Evolutionary conservation across 2,113 vertebrate species (phyloP).

Genomic region (Ptychochromis oligacanthus): DNA sequence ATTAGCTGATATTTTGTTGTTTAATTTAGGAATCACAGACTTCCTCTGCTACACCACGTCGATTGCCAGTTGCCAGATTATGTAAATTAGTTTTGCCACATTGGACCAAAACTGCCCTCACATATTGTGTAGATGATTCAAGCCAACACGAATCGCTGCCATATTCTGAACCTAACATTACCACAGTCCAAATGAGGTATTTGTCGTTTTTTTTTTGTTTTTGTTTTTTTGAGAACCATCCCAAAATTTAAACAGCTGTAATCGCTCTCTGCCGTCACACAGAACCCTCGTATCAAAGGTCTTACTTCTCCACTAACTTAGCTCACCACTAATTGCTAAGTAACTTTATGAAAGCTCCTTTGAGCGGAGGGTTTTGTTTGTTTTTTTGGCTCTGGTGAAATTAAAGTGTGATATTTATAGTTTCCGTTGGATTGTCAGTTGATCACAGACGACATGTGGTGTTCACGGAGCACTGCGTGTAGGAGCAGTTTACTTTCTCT

Average conservation of each 20-base stretch:
- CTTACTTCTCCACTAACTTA: not conserved
- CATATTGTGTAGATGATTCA: not conserved
- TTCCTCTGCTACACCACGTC: not conserved
- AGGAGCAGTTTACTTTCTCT: not conserved
- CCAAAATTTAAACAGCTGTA: constrained; percentile 31
- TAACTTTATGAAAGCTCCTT: constrained; percentile 5
- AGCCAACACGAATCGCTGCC: constrained; percentile 7
- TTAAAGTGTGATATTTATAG: constrained; percentile 71
- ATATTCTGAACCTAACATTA: constrained; percentile 37
- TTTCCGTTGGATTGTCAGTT: constrained; percentile 27
- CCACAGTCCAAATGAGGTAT: constrained; percentile 28
- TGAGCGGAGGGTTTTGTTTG: not conserved
- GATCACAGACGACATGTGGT: constrained; percentile 45
- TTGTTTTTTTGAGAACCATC: not conserved
- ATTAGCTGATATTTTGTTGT: not conserved
- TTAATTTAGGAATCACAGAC: not conserved
- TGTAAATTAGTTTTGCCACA: not conserved
- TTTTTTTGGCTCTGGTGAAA: constrained; percentile 41
- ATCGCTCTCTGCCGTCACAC: constrained; percentile 33
- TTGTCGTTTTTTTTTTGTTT: constrained; percentile 24
- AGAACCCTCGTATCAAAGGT: constrained; percentile 44
- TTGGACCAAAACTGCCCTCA: not conserved
- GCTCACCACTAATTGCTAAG: constrained; percentile 72
- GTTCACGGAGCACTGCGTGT: constrained; percentile 3
- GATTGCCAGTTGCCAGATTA: not conserved